Conservation (phyloP, 2,888 invertebrate genomes). For the Stenoptilia bipunctidactyla region DNA sequence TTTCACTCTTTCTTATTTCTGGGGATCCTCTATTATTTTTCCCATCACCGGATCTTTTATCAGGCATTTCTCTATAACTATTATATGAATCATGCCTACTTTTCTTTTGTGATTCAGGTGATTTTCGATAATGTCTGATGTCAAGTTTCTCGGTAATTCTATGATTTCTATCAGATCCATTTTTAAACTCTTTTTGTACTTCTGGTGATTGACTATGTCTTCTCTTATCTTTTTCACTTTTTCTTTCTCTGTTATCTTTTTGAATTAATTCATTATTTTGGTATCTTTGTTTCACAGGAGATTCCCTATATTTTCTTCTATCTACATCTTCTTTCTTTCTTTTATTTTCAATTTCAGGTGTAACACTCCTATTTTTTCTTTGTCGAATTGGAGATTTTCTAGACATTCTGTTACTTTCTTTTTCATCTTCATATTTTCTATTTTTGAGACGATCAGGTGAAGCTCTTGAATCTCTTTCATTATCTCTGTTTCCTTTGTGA, state of each 20-base stretch:
- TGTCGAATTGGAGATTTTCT: conserved; percentile 4
- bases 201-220: not conserved
- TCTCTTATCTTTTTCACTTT: not conserved
- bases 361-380: conserved; percentile 3
- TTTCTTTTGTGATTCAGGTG: not conserved
- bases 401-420: conserved; percentile 3
- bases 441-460: not conserved
- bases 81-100: too few relatives aligned
- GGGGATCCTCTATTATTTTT: too few relatives aligned
- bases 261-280: conserved; percentile 4
- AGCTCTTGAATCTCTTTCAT: conserved; percentile 5
- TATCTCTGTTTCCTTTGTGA: conserved; percentile 4
- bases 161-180: not conserved
- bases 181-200: not conserved
- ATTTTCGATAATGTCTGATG: not conserved
- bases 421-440: not conserved
- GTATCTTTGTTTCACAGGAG: conserved; percentile 5
- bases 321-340: conserved; percentile 9
- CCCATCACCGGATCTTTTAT: too few relatives aligned
- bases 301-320: conserved; percentile 1
- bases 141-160: not conserved
- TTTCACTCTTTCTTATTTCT: not conserved
- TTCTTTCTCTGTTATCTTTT: not conserved
- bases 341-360: conserved; percentile 3
- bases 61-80: too few relatives aligned